phyloP scores from a whole-genome alignment of 2,797 vertebrate genomes.

The Vireo griseus region DNA sequence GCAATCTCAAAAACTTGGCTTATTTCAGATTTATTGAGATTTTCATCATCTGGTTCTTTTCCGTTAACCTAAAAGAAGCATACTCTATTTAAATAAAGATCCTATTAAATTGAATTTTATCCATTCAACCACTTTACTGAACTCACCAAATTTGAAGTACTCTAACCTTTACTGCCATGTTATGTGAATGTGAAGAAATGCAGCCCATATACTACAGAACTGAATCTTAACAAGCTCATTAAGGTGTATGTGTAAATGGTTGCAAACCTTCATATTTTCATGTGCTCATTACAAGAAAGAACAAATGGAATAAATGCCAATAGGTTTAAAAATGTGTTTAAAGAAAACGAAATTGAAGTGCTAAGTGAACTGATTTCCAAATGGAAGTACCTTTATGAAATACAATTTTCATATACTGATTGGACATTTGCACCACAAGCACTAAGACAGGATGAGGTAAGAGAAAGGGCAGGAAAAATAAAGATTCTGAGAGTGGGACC shows the following conservation, averaged over 20 bases:
- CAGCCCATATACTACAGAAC: not conserved
- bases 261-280: not conserved
- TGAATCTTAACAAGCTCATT: not conserved
- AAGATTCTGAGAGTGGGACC: conserved; percentile 48
- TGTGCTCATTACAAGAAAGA: not conserved
- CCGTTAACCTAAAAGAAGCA: conserved; percentile 86
- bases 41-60: conserved; percentile 89
- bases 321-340: not conserved
- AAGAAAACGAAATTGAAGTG: not conserved
- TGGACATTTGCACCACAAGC: conserved; percentile 48
- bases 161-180: not conserved
- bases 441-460: conserved; percentile 60
- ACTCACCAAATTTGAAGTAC: not conserved
- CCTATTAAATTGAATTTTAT: conserved; percentile 46
- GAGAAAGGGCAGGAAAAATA: conserved; percentile 63
- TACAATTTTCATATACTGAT: conserved; percentile 41
- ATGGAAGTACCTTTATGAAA: conserved; percentile 61
- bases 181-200: conserved; percentile 5
- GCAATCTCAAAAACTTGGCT: conserved; percentile 99
- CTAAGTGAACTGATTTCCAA: conserved; percentile 24
- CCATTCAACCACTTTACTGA: conserved; percentile 43
- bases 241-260: conserved; percentile 13
- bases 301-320: conserved; percentile 6
- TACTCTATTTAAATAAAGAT: conserved; percentile 66
- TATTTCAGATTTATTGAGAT: conserved; percentile 99